Evolutionary conservation across 2,797 vertebrate species (phyloP).

Genomic region (Labroides dimidiatus): DNA sequence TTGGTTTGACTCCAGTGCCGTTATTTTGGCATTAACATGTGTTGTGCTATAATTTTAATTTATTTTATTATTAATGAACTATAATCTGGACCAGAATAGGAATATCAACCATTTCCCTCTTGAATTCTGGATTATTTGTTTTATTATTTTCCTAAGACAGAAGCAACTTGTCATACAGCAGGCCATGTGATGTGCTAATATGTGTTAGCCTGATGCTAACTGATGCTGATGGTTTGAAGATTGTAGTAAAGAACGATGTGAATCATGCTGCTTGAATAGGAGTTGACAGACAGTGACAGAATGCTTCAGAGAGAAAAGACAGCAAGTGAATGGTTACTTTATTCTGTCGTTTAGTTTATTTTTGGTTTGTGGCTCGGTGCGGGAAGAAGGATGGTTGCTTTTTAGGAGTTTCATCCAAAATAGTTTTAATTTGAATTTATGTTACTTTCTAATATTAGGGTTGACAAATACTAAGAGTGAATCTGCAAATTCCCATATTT

Average conservation of each 20-base stretch:
- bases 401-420: background rate
- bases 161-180: background rate
- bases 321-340: conserved; percentile 48
- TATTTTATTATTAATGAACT: conserved; percentile 5
- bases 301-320: conserved; percentile 33
- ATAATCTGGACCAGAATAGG: conserved; percentile 7
- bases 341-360: background rate
- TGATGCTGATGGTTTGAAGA: conserved; percentile 28
- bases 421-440: background rate
- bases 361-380: background rate
- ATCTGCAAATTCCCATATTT: background rate
- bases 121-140: background rate
- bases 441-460: background rate
- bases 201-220: background rate
- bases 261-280: conserved; percentile 52
- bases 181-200: conserved; percentile 12
- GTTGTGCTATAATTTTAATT: conserved; percentile 7
- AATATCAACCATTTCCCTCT: conserved; percentile 1
- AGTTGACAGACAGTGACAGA: conserved; percentile 16
- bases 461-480: background rate
- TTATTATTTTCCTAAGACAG: background rate
- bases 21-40: background rate
- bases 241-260: conserved; percentile 34
- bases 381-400: conserved; percentile 16
- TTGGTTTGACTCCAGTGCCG: conserved; percentile 2